phyloP scores from a whole-genome alignment of 2,888 invertebrate genomes.

The Myopa testacea region DNA sequence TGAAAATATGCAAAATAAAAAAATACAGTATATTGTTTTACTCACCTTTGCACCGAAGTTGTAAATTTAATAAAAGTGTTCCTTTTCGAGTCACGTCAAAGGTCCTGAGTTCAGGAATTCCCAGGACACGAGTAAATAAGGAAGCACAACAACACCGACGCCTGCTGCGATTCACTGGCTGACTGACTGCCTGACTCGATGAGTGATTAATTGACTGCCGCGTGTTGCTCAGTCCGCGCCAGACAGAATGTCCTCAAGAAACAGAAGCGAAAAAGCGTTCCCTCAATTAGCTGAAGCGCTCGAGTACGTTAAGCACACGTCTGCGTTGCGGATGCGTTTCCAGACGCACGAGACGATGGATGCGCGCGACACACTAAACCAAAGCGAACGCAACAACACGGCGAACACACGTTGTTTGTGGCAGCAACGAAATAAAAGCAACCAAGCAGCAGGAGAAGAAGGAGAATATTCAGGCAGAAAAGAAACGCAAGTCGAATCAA shows the following conservation, averaged over 20 bases:
- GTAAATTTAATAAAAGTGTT: too few species aligned
- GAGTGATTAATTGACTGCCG: background rate
- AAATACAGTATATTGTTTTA: too few species aligned
- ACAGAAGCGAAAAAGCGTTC: too few species aligned
- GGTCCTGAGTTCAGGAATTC: too few species aligned
- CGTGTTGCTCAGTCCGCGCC: too few species aligned
- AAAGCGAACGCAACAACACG: background rate
- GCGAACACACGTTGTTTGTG: background rate
- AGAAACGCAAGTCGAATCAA: background rate
- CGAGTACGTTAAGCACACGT: background rate
- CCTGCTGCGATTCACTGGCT: background rate
- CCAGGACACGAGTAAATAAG: too few species aligned
- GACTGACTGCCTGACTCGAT: background rate
- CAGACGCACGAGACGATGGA: background rate
- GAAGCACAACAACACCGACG: too few species aligned
- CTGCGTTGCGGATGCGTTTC: conserved; percentile 9
- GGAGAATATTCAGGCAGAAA: background rate
- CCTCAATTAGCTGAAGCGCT: too few species aligned
- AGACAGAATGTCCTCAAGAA: too few species aligned
- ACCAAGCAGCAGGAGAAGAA: background rate
- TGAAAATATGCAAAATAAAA: too few species aligned
- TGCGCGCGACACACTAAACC: background rate
- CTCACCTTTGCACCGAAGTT: too few species aligned
- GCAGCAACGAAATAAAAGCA: background rate
- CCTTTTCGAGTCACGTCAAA: too few species aligned